These are phyloP conservation scores for Orchesella flavescens DNA, from an alignment of 2,888 invertebrate genomes.

Conservation along the genomic window DNA sequence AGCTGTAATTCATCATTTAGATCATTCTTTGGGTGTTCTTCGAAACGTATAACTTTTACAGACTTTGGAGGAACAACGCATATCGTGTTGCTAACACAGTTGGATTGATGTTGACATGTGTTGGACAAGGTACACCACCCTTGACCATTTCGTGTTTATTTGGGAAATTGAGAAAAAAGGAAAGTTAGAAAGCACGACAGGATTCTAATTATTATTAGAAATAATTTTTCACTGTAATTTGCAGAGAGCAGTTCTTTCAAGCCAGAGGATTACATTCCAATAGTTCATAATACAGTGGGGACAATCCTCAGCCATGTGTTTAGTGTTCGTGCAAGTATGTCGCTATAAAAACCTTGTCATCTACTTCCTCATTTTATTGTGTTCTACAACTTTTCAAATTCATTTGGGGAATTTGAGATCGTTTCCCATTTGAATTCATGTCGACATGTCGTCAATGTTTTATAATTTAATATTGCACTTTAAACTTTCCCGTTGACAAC, in stretches of 20 bases:
- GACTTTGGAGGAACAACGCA: slow-evolving; percentile 32
- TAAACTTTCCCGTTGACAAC: not conserved
- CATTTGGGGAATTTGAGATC: not conserved
- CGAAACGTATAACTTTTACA: not conserved
- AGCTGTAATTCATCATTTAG: too few relatives aligned
- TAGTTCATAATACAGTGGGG: slow-evolving; percentile 67
- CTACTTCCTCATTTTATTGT: too few relatives aligned
- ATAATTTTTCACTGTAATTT: slow-evolving; percentile 11
- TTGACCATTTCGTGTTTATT: slow-evolving; percentile 61
- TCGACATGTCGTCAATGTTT: not conserved
- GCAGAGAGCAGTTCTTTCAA: slow-evolving; percentile 66
- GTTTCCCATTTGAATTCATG: not conserved
- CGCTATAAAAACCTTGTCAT: not conserved
- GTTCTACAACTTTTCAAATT: not conserved
- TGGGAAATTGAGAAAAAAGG: slow-evolving; percentile 57
- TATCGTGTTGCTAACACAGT: slow-evolving; percentile 68
- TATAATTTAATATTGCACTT: not conserved
- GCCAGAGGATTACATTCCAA: slow-evolving; percentile 65
- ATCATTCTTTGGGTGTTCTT: too few relatives aligned
- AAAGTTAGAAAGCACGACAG: too few relatives aligned
- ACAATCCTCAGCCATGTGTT: slow-evolving; percentile 67
- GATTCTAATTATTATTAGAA: too few relatives aligned
- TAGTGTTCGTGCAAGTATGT: slow-evolving; percentile 66
- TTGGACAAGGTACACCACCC: slow-evolving; percentile 64
- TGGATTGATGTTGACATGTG: slow-evolving; percentile 65